These are phyloP conservation scores for Notodonta ziczac DNA, from an alignment of 2,888 invertebrate genomes.

Conservation along the genomic window DNA sequence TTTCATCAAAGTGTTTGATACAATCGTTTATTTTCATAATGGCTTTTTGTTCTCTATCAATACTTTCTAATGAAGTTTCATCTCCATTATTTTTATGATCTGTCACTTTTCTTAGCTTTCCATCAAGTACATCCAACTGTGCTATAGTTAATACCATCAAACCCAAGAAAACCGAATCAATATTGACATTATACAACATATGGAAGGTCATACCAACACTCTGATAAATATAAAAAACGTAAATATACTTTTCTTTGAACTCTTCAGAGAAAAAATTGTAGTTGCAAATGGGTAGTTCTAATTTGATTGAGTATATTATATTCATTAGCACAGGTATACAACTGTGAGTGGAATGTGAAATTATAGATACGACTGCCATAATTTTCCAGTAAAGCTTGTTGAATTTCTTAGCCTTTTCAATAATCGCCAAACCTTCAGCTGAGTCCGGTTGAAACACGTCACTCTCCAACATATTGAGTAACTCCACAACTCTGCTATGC, in stretches of 20 bases:
- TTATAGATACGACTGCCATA: constrained; percentile 43
- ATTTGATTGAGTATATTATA: constrained; percentile 39
- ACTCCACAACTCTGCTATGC: constrained; percentile 43
- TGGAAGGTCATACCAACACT: constrained; percentile 53
- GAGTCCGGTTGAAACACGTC: constrained; percentile 54
- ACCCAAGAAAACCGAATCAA: constrained; percentile 62
- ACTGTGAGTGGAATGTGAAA: constrained; percentile 43
- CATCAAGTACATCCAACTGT: constrained; percentile 61
- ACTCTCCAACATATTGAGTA: constrained; percentile 52
- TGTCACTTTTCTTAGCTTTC: constrained; percentile 52
- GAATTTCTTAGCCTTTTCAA: constrained; percentile 52
- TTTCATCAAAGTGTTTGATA: constrained; percentile 53
- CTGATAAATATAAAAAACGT: constrained; percentile 61
- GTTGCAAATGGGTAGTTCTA: constrained; percentile 51
- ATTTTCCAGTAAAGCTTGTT: constrained; percentile 54
- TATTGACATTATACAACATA: constrained; percentile 56
- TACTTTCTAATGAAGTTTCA: constrained; percentile 8
- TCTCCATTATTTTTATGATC: constrained; percentile 15
- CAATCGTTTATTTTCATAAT: constrained; percentile 48
- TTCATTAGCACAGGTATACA: constrained; percentile 46
- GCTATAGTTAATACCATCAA: constrained; percentile 56
- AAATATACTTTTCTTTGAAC: constrained; percentile 43
- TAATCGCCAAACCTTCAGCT: constrained; percentile 39
- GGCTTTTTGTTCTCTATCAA: constrained; percentile 24
- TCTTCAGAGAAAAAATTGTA: constrained; percentile 57